phyloP scores from a whole-genome alignment of 2,797 vertebrate genomes.

The Anas acuta region DNA sequence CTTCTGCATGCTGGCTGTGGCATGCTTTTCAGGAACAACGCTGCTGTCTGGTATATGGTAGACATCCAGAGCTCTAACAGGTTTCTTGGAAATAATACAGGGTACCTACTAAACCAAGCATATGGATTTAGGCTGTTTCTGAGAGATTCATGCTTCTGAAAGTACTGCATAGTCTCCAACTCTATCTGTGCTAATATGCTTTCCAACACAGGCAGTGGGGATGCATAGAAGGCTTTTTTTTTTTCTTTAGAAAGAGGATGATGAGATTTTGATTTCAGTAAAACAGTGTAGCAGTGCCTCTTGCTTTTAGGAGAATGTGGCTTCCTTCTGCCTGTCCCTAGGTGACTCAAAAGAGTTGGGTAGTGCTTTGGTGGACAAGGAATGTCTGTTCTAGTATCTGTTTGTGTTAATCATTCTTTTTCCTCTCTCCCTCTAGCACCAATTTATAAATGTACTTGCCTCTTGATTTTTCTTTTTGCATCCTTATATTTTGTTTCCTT shows the following conservation, averaged over 20 bases:
- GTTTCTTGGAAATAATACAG: neutral
- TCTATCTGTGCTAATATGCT: neutral
- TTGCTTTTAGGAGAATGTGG: neutral
- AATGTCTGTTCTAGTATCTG: neutral
- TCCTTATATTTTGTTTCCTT: neutral
- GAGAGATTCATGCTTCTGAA: neutral
- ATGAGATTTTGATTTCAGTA: neutral
- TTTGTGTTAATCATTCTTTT: neutral
- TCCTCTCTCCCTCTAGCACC: neutral
- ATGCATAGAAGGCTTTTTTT: neutral
- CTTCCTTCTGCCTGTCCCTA: neutral
- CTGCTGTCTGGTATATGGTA: neutral
- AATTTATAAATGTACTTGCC: neutral
- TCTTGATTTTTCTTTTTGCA: neutral
- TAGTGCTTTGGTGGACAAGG: neutral
- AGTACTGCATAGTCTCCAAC: neutral
- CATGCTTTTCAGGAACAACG: neutral
- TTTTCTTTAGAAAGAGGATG: neutral
- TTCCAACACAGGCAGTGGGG: neutral
- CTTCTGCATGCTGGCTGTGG: neutral
- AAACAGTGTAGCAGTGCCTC: accelerated
- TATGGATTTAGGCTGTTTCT: neutral
- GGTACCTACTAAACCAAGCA: neutral
- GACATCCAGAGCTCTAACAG: neutral
- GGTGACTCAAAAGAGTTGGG: neutral